Percentiles rank a stretch among this genome's conserved stretches.
Evolutionary conservation across 2,888 invertebrate genomes (phyloP).

Genomic region (Cryptocephalus primarius): DNA sequence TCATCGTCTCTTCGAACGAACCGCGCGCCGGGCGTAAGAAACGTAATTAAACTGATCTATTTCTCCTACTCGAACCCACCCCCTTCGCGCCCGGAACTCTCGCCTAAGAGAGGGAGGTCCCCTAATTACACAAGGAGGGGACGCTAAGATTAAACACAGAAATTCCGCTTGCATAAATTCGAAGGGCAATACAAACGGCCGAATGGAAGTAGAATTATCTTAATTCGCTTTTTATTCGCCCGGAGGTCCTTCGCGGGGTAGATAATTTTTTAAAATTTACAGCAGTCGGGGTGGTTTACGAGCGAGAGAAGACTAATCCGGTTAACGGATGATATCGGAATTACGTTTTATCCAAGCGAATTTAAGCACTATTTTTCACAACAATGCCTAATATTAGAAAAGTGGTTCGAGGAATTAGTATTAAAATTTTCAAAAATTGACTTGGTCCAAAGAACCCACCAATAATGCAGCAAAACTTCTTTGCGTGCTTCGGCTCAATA

Average conservation of each 20-base stretch:
- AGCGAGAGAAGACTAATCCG: too few relatives aligned
- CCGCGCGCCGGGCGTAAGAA: constrained; percentile 18
- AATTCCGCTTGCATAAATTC: constrained; percentile 35
- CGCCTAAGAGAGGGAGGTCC: background rate
- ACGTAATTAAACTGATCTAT: constrained; percentile 27
- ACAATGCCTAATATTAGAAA: too few relatives aligned
- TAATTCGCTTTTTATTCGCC: constrained; percentile 32
- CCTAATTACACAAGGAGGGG: too few relatives aligned
- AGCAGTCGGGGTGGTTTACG: too few relatives aligned
- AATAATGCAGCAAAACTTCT: too few relatives aligned
- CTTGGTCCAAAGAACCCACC: too few relatives aligned
- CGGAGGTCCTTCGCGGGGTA: constrained; percentile 19
- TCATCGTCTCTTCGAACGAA: constrained; percentile 1
- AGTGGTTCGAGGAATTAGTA: too few relatives aligned
- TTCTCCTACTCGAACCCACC: constrained; percentile 17
- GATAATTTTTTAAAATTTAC: constrained; percentile 27
- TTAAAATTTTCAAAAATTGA: too few relatives aligned
- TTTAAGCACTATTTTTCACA: too few relatives aligned
- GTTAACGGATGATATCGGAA: too few relatives aligned
- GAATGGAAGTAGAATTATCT: constrained; percentile 37
- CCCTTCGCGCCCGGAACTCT: constrained; percentile 12
- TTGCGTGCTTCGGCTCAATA: too few relatives aligned
- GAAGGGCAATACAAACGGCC: constrained; percentile 32
- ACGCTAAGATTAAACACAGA: constrained; percentile 34
- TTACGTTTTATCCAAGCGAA: too few relatives aligned